Evolutionary conservation across 92 coral and sea anemone genomes (phyloP).

Genomic region (Anthopleura xanthogrammica): DNA sequence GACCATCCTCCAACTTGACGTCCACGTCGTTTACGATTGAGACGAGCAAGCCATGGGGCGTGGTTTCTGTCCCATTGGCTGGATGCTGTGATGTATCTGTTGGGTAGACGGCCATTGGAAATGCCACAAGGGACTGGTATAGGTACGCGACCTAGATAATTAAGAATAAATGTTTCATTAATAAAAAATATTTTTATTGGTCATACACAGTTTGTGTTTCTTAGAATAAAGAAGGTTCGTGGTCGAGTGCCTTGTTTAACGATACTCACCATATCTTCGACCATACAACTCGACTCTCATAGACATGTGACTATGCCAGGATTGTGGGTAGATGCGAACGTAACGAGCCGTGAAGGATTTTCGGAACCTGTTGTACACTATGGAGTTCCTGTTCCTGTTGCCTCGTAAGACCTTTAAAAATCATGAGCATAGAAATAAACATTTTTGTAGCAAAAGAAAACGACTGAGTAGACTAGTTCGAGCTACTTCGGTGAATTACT

Average conservation of each 20-base stretch:
- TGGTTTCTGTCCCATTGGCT: constrained; percentile 52
- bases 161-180: not conserved
- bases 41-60: constrained; percentile 61
- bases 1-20: constrained; percentile 17
- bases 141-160: constrained; percentile 44
- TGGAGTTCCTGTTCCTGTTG: constrained; percentile 50
- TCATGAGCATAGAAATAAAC: not conserved
- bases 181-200: too few relatives aligned
- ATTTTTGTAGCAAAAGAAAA: not conserved
- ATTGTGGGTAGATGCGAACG: constrained; percentile 48
- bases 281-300: constrained; percentile 65
- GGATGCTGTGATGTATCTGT: constrained; percentile 69
- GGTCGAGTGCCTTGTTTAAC: not conserved
- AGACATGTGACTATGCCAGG: constrained; percentile 56
- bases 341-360: constrained; percentile 48
- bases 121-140: constrained; percentile 40
- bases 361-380: constrained; percentile 34
- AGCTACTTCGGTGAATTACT: too few relatives aligned
- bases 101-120: constrained; percentile 19
- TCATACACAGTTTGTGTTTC: not conserved
- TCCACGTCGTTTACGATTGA: constrained; percentile 45
- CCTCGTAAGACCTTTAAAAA: constrained; percentile 46
- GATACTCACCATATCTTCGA: constrained; percentile 28
- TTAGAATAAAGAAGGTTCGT: too few relatives aligned
- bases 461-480: too few relatives aligned